Percentiles rank a stretch among this genome's conserved stretches.
Conservation (phyloP, 2,888 invertebrate genomes). For the Lochmaea capreae region DNA sequence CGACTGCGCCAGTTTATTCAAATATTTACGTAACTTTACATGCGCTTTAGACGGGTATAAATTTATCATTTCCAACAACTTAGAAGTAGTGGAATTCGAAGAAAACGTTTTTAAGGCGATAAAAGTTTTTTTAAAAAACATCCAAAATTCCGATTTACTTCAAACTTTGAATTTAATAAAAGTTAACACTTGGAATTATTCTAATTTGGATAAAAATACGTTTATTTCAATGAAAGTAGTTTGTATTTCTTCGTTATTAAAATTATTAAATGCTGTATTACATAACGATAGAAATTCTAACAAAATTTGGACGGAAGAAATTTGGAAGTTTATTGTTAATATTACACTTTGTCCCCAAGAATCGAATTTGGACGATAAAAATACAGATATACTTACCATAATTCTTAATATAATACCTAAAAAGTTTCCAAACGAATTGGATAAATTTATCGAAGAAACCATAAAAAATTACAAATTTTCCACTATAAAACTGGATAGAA, state of each 20-base stretch:
- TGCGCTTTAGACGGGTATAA: slow-evolving; percentile 63
- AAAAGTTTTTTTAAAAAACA: slow-evolving; percentile 51
- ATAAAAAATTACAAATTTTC: slow-evolving; percentile 22
- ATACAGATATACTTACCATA: slow-evolving; percentile 41
- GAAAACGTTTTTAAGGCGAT: slow-evolving; percentile 46
- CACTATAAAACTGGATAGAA: slow-evolving; percentile 49
- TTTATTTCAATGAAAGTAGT: slow-evolving; percentile 40
- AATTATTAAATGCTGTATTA: slow-evolving; percentile 38
- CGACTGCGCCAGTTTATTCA: slow-evolving; percentile 46
- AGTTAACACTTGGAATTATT: slow-evolving; percentile 44
- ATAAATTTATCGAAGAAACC: background rate
- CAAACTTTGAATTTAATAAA: slow-evolving; percentile 45
- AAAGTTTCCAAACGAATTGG: slow-evolving; percentile 34
- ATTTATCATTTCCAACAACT: slow-evolving; percentile 53
- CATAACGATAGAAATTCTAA: slow-evolving; percentile 36
- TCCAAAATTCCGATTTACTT: slow-evolving; percentile 43
- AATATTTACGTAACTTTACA: slow-evolving; percentile 63
- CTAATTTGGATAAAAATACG: slow-evolving; percentile 49
- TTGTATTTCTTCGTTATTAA: slow-evolving; percentile 45
- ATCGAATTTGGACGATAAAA: slow-evolving; percentile 48
- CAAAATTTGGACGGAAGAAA: slow-evolving; percentile 45
- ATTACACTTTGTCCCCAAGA: slow-evolving; percentile 50
- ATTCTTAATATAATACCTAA: slow-evolving; percentile 43
- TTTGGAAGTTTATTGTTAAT: slow-evolving; percentile 51
- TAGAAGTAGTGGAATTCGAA: slow-evolving; percentile 38